Base-by-base conservation (phyloP, 2,797 vertebrate genomes). In the Ctenosaura bakeri region DNA sequence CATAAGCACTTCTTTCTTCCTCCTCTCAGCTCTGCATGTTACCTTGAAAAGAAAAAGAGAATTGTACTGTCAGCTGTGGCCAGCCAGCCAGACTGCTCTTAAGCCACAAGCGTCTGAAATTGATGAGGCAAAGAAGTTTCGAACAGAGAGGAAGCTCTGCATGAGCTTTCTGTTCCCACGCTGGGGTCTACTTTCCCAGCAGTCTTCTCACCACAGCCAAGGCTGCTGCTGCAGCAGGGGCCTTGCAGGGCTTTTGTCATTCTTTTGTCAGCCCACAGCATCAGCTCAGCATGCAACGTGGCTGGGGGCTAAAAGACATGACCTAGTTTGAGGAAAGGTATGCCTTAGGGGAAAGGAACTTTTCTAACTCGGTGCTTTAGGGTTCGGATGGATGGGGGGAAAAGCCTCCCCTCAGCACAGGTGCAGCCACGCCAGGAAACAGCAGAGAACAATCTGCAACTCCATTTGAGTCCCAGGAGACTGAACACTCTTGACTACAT, bases 101-200 rank as follows among this genome's bases (percentile, higher is more conserved):
- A 26, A 87, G 87, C 91, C 85, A 56, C 88, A 38, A 32, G 79
- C 10, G 22, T 0, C 90, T 7, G n/a, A 81, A 91, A 59, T 83
- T 10, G 0, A 80, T 74, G 64, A 50, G 1, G 26, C 0, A 0
- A 6, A 84, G 76, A 56, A 32, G 0, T 62, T 71, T 71, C 0
- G 6, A 83, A 64, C 38, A 2, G 74, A 79, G n/a, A 92, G 92
- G 93, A 95, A 93, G 92, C 79, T 88, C 52, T 1, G 22, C 14
- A 1, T 9, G 42, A 80, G 7, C n/a, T 73, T 0, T 1, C 0
- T 1, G 90, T 94, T 93, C 93, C 88, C 94, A 92, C 83, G 80
- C 18, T 35, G 66, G 85, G 82, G 0, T 83, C 52, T 1, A 66
- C 81, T 81, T 79, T 88, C 74, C n/a, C 4, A 1, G 87, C 62